Base-by-base conservation (phyloP, 1,140 invertebrate species). In the Aphis craccivora region DNA sequence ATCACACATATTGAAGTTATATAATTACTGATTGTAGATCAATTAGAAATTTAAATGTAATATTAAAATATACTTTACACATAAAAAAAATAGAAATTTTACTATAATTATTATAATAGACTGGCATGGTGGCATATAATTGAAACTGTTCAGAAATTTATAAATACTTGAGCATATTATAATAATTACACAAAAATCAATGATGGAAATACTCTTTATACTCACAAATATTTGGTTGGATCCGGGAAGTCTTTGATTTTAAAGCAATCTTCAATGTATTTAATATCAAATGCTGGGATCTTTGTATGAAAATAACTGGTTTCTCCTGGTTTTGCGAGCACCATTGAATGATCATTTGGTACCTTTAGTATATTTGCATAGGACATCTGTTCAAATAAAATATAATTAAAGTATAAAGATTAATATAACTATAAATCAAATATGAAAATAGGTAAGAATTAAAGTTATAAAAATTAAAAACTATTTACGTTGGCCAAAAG, bases 191-290 rank as follows among this genome's bases (percentile, higher is more conserved):
- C 14, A 51, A 51, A 51, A 51, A 51, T 18, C 9, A 23, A 25
- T 30, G 25, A 30, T 86, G 30, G 1, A 14, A 30, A 84, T 45
- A 40, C 37, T 40, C 37, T 40, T 40, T 40, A 40, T 40, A 86
- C 37, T 45, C 30, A 86, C 84, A 86, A 45, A 86, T 86, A 86
- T 30, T 86, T 86, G 30, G 84, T 86, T n/a, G 84, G 84, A 86
- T 86, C 84, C 5, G 43, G 84, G 18, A 5, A 45, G 1, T 86
- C 25, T 30, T 86, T 86, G 4, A 45, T 25, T 86, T 25, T 86
- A 40, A 86, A 45, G 45, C 84, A 86, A 86, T 86, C 84, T 86
- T 45, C 43, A 25, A 86, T 86, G 1, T 43, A 86, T 86, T 30
- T 45, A 86, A 86, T 86, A 86, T 86, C 40, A 45, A 86, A 86